These are phyloP conservation scores for Enoplosus armatus DNA, from an alignment of 2,797 vertebrate genomes.

Conservation along the genomic window DNA sequence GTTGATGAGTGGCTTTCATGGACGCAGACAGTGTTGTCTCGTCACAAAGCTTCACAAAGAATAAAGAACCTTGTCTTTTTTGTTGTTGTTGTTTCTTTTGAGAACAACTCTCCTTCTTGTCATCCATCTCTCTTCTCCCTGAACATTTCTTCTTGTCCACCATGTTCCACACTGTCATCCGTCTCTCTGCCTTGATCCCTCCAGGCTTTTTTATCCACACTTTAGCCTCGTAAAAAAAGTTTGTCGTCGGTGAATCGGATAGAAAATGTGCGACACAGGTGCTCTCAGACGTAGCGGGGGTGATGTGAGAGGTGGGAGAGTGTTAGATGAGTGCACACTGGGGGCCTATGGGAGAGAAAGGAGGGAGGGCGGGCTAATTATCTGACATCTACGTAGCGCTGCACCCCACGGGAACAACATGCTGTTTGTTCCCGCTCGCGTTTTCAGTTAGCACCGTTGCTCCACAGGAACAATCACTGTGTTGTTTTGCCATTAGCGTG, in stretches of 20 bases:
- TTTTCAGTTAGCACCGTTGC: constrained; percentile 84
- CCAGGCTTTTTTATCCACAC: neutral
- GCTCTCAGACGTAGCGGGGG: constrained; percentile 61
- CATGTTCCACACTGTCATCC: neutral
- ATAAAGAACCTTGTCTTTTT: constrained; percentile 36
- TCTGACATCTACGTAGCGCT: constrained; percentile 83
- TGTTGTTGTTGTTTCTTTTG: constrained; percentile 9
- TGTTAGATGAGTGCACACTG: constrained; percentile 72
- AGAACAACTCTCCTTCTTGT: constrained; percentile 14
- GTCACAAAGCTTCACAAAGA: constrained; percentile 61
- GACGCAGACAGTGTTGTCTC: constrained; percentile 66
- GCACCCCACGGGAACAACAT: constrained; percentile 83
- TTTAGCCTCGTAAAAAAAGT: no score
- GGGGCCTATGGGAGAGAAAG: constrained; percentile 52
- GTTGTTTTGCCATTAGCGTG: constrained; percentile 86
- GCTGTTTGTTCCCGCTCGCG: constrained; percentile 81
- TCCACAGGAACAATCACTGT: constrained; percentile 84
- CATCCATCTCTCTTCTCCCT: constrained; percentile 2
- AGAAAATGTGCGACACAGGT: constrained; percentile 76
- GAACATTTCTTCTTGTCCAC: neutral
- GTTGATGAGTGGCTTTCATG: constrained; percentile 71
- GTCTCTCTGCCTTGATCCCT: neutral
- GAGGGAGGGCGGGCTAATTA: constrained; percentile 78
- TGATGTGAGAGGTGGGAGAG: constrained; percentile 52
- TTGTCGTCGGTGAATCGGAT: constrained; percentile 40